Evolutionary conservation across 1,140 invertebrate species (phyloP), one percentile per base, ranked within the genome.

Genomic region (Parasteatoda tepidariorum): DNA sequence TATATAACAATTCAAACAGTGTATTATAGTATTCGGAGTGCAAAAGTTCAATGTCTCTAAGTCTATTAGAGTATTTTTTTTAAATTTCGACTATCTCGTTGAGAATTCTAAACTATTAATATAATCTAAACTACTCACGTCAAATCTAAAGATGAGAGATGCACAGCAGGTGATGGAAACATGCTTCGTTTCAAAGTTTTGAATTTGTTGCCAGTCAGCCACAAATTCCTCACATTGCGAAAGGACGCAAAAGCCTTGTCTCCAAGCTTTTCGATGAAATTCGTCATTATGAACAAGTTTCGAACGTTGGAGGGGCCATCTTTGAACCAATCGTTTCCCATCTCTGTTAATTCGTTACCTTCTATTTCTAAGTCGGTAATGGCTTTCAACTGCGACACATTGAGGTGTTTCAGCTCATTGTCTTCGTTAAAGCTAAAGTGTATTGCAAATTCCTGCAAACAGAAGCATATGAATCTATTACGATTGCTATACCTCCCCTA

Each of bases 361-460:
- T 82, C 78, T 3, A 82, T 82, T n/a, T 82, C 78, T 2, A 82
- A 41, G 24, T 70, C 78, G 28, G 70, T 67, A 13, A 82, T 18
- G 15, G 18, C 78, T 48, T 28, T 24, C 3, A 82, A 30, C 6
- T 7, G 2, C 13, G 66, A 70, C 2, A 82, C 66, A 48, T 82
- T 82, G 33, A 82, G n/a, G 28, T 28, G 71, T 15, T 82, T 70
- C 2, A 82, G 55, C 5, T 59, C 66, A 15, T 71, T 70, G 0
- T 82, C 78, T 22, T 68, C 78, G 11, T 18, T 6, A 30, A 82
- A 82, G 26, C 78, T 82, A 67, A 82, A 82, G 55, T 82, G 78
- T 5, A 82, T 61, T n/a, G 66, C 70, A 62, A 82, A 71, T 13
- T 82, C 78, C 78, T 82, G 33, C 22, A 70, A 81, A 24, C 9